These are phyloP conservation scores for Drosophila varians DNA, from an alignment of 1,140 invertebrate genomes.

Conservation along the genomic window DNA sequence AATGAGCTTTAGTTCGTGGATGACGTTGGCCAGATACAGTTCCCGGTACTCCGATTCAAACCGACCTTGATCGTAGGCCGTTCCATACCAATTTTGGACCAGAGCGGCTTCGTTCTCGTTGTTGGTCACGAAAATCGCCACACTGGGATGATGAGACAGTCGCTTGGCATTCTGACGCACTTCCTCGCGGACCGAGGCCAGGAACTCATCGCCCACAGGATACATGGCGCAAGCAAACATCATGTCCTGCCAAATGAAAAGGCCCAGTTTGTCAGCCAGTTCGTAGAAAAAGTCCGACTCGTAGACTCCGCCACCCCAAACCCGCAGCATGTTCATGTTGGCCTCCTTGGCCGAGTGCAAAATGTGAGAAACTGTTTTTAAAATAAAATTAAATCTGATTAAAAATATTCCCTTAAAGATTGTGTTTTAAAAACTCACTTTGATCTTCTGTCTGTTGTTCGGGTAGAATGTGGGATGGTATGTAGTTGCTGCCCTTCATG, in stretches of 20 bases:
- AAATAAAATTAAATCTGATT: neutral
- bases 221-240: constrained; percentile 99
- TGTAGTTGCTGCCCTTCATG: constrained; percentile 98
- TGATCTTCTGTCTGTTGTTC: constrained; percentile 86
- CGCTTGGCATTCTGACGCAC: constrained; percentile 92
- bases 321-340: constrained; percentile 96
- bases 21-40: constrained; percentile 93
- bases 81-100: constrained; percentile 92
- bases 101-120: constrained; percentile 99
- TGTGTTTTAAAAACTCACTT: constrained; percentile 44
- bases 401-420: too few relatives aligned
- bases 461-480: constrained; percentile 94
- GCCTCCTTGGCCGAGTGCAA: constrained; percentile 90
- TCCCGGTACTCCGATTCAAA: constrained; percentile 93
- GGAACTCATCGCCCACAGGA: constrained; percentile 90
- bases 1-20: constrained; percentile 88
- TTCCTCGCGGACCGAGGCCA: constrained; percentile 91
- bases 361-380: constrained; percentile 85
- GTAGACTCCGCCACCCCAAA: constrained; percentile 99
- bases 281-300: constrained; percentile 97
- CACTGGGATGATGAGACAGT: constrained; percentile 94
- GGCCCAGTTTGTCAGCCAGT: constrained; percentile 91
- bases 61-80: constrained; percentile 84
- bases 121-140: constrained; percentile 96
- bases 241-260: constrained; percentile 96